phyloP scores from a whole-genome alignment of 2,888 invertebrate species.

The Xestobium rufovillosum region DNA sequence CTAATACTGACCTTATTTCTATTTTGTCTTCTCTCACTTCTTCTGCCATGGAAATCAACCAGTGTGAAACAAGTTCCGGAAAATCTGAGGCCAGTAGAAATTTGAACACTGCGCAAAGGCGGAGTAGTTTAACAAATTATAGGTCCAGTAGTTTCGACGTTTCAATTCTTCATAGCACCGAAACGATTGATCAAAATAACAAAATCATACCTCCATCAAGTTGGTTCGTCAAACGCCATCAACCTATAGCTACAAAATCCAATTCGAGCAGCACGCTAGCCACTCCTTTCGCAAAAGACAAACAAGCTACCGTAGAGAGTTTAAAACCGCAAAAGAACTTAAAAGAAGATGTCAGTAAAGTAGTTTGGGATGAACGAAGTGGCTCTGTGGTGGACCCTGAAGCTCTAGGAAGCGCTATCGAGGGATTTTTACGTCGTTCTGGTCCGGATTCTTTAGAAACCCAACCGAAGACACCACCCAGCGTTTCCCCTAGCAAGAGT shows the following conservation, averaged over 20 bases:
- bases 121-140: slow-evolving; percentile 56
- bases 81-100: slow-evolving; percentile 18
- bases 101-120: slow-evolving; percentile 45
- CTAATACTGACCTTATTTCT: slow-evolving; percentile 72
- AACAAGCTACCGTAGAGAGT: no score
- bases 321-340: no score
- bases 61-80: slow-evolving; percentile 47
- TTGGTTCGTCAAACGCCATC: slow-evolving; percentile 73
- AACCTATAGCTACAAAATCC: slow-evolving; percentile 46
- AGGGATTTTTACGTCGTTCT: slow-evolving; percentile 66
- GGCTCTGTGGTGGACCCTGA: slow-evolving; percentile 75
- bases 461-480: slow-evolving; percentile 17
- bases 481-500: slow-evolving; percentile 41
- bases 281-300: background rate
- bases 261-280: background rate
- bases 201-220: slow-evolving; percentile 48
- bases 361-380: slow-evolving; percentile 68
- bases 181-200: slow-evolving; percentile 33
- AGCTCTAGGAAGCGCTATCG: slow-evolving; percentile 74
- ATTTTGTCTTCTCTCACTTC: slow-evolving; percentile 74
- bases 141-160: slow-evolving; percentile 82
- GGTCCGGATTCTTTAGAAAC: slow-evolving; percentile 44
- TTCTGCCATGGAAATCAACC: slow-evolving; percentile 72
- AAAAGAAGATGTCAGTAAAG: slow-evolving; percentile 43
- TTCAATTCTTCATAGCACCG: slow-evolving; percentile 56